Percentiles rank a stretch among this genome's conserved stretches.
Conservation (phyloP, 2,113 vertebrate genomes). For the Marcusenius ussheri region DNA sequence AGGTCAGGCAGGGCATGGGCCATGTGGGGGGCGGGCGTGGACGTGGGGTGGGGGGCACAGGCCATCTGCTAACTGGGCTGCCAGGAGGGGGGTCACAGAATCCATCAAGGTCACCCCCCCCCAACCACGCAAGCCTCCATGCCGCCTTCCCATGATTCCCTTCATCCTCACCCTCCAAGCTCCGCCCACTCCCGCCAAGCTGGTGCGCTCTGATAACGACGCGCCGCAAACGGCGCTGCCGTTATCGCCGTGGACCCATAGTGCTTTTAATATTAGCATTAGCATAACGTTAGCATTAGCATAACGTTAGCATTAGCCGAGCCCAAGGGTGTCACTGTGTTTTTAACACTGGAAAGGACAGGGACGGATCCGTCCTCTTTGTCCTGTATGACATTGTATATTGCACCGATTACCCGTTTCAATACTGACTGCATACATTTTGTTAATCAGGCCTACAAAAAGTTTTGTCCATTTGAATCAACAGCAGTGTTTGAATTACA, state of each 20-base stretch:
- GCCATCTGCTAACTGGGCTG: not conserved
- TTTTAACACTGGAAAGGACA: not conserved
- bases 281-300: not conserved
- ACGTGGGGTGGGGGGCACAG: not conserved
- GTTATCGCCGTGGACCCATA: not conserved
- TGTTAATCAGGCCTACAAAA: not conserved
- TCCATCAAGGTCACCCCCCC: not conserved
- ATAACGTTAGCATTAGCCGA: not conserved
- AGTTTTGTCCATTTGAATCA: not conserved
- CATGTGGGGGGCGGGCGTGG: not conserved
- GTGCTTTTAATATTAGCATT: not conserved
- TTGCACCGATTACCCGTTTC: not conserved
- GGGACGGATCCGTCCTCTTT: not conserved
- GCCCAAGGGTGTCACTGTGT: not conserved
- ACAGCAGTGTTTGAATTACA: not conserved
- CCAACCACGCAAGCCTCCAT: not conserved
- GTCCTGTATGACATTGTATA: not conserved
- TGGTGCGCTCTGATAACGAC: not conserved
- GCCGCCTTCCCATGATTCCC: not conserved
- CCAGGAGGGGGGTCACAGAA: not conserved
- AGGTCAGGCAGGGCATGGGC: not conserved
- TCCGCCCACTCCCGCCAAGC: not conserved
- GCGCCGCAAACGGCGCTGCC: not conserved
- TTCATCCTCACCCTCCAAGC: not conserved
- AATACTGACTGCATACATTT: not conserved